phyloP scores from a whole-genome alignment of 2,113 vertebrate species.

The Leuciscus idus region DNA sequence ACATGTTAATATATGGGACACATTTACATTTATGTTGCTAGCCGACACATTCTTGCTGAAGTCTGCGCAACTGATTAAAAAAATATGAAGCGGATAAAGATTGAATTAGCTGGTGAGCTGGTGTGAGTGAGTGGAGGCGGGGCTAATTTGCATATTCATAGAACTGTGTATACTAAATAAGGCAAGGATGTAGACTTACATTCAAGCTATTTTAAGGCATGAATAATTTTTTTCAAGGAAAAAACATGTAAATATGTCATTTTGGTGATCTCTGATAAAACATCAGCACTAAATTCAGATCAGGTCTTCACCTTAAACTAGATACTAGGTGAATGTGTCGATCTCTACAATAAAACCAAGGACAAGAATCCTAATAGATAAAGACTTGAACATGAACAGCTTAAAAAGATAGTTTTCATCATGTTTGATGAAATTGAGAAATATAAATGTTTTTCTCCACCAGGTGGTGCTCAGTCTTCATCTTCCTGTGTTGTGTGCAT shows the following conservation, averaged over 20 bases:
- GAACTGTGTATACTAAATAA: too few species aligned
- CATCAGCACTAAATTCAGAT: too few species aligned
- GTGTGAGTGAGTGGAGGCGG: too few species aligned
- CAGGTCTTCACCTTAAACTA: too few species aligned
- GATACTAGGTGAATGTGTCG: too few species aligned
- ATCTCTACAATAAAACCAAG: too few species aligned
- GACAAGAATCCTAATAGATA: background rate
- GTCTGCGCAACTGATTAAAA: background rate
- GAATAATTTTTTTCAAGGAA: too few species aligned
- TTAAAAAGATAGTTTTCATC: background rate
- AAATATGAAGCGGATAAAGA: background rate
- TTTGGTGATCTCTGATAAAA: too few species aligned
- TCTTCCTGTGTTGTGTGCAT: background rate
- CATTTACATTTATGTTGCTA: constrained; percentile 7
- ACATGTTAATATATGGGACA: background rate
- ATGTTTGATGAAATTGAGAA: background rate
- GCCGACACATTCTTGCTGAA: background rate
- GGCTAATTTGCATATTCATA: too few species aligned
- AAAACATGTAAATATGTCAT: too few species aligned
- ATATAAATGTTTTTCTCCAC: background rate
- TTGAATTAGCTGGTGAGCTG: background rate
- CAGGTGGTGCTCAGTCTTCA: constrained; percentile 41
- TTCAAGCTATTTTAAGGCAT: too few species aligned
- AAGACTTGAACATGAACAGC: background rate
- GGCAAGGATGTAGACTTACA: too few species aligned